Evolutionary conservation across 2,888 invertebrate genomes (phyloP).

Genomic region (Seira sanloemensis): DNA sequence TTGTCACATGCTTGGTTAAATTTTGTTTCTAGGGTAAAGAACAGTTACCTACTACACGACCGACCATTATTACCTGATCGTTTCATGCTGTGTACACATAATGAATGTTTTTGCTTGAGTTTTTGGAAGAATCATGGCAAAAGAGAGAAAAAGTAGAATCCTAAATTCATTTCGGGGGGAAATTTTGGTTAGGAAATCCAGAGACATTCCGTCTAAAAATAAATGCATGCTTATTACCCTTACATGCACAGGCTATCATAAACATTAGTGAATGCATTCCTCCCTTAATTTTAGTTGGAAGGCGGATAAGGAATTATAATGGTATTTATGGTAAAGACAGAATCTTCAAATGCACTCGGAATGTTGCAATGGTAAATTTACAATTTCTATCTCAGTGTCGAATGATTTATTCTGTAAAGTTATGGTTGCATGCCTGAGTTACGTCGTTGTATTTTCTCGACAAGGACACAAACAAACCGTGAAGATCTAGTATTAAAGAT

Average conservation of each 20-base stretch:
- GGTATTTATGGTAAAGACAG: background rate
- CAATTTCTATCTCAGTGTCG: background rate
- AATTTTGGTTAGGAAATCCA: too few species aligned
- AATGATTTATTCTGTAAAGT: background rate
- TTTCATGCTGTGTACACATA: background rate
- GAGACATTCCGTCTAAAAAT: too few species aligned
- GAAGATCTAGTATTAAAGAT: background rate
- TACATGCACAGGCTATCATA: too few species aligned
- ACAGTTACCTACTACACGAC: background rate
- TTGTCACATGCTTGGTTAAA: background rate
- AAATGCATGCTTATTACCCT: background rate
- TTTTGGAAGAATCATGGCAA: too few species aligned
- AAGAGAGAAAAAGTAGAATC: too few species aligned
- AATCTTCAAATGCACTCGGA: background rate
- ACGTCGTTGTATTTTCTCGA: background rate
- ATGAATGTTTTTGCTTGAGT: background rate
- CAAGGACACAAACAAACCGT: conserved; percentile 7
- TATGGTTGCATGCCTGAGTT: background rate
- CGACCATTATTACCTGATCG: background rate
- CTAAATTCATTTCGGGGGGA: too few species aligned
- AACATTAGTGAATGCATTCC: too few species aligned
- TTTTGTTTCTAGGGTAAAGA: background rate
- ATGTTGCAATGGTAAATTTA: background rate
- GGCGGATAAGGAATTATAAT: background rate
- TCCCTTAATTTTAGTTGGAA: background rate